Evolutionary conservation across 2,888 invertebrate species (phyloP).

Genomic region (Acronicta alni): DNA sequence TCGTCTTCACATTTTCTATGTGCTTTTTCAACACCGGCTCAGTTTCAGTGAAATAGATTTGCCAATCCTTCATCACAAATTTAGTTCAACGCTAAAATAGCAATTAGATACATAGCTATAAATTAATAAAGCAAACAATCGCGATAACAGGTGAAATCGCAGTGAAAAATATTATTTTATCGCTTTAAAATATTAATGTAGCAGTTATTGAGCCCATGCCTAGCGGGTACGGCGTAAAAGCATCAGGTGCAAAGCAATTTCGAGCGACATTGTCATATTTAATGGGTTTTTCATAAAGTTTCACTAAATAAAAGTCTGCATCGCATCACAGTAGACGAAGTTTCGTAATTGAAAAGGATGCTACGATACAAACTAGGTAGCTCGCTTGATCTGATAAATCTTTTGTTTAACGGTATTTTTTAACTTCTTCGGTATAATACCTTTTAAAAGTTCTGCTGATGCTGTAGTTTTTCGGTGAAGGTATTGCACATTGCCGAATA

Average conservation of each 20-base stretch:
- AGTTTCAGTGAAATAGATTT: background rate
- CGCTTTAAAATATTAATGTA: background rate
- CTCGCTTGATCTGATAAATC: slow-evolving; percentile 14
- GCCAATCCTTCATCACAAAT: background rate
- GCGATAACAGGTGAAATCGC: too few species aligned
- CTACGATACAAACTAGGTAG: background rate
- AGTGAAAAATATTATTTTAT: background rate
- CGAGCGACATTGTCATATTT: slow-evolving; percentile 38
- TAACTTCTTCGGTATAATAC: too few species aligned
- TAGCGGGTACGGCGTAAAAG: slow-evolving; percentile 18
- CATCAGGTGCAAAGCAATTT: slow-evolving; percentile 44
- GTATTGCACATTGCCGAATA: too few species aligned
- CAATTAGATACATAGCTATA: background rate
- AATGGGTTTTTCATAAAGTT: slow-evolving; percentile 39
- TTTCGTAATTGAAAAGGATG: slow-evolving; percentile 28
- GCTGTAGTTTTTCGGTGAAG: too few species aligned
- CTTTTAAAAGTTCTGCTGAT: too few species aligned
- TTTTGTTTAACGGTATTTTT: slow-evolving; percentile 6
- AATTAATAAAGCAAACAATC: background rate
- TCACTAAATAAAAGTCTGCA: slow-evolving; percentile 11
- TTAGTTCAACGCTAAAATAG: background rate
- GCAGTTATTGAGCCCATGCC: background rate
- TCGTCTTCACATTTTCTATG: too few species aligned
- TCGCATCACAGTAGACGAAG: slow-evolving; percentile 21
- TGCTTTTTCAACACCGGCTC: background rate